phyloP scores from a whole-genome alignment of 2,113 vertebrate genomes.

The Polypterus senegalus region DNA sequence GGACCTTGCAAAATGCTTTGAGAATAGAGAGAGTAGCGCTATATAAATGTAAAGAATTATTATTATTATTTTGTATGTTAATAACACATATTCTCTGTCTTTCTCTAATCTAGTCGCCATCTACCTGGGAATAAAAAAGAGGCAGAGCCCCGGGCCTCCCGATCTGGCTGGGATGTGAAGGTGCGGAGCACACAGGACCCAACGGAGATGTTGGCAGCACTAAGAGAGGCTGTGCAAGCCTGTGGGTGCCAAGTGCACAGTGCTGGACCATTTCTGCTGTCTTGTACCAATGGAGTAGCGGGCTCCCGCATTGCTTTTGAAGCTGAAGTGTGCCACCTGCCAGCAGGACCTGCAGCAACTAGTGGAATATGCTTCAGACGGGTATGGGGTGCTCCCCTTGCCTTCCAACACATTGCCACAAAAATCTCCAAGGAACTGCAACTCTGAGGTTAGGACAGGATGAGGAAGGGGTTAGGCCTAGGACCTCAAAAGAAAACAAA shows the following conservation, averaged over 20 bases:
- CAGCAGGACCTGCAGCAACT: conserved; percentile 51
- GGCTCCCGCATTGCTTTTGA: conserved; percentile 65
- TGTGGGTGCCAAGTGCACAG: conserved; percentile 67
- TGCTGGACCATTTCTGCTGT: conserved; percentile 75
- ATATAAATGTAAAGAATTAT: too few relatives aligned
- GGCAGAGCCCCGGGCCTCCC: conserved; percentile 56
- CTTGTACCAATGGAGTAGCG: conserved; percentile 63
- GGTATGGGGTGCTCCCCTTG: conserved; percentile 66
- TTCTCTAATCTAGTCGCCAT: conserved; percentile 64
- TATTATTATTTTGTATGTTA: too few relatives aligned
- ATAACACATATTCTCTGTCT: neutral
- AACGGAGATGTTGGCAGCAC: conserved; percentile 62
- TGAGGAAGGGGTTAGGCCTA: neutral
- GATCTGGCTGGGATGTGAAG: conserved; percentile 76
- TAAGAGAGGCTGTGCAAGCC: conserved; percentile 52
- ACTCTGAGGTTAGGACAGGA: conserved; percentile 42
- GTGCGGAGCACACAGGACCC: conserved; percentile 63
- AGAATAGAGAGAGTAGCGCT: too few relatives aligned
- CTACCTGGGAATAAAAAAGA: conserved; percentile 89
- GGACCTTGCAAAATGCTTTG: too few relatives aligned
- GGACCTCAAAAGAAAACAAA: too few relatives aligned
- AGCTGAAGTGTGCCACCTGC: conserved; percentile 77
- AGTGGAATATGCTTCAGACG: conserved; percentile 70
- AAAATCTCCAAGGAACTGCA: conserved; percentile 70
- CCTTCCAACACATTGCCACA: conserved; percentile 73